A percentile compares a stretch with the other conserved stretches of the same genome.
Conservation (phyloP, 2,888 invertebrate species). For the Zygaena filipendulae region DNA sequence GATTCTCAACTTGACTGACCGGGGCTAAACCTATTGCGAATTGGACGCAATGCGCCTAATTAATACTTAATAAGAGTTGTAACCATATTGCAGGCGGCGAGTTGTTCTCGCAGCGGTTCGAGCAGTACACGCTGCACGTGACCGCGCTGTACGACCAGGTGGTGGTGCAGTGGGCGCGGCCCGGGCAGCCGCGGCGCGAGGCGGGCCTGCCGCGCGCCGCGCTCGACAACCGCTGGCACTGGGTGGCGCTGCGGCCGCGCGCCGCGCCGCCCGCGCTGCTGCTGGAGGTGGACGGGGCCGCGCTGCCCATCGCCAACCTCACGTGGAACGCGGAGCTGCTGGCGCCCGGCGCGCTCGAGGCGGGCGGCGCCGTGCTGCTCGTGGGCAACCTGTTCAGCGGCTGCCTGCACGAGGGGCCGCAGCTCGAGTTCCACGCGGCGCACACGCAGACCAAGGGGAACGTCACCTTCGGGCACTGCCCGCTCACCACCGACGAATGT, state of each 20-base stretch:
- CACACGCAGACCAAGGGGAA: slow-evolving; percentile 72
- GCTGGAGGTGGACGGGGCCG: slow-evolving; percentile 47
- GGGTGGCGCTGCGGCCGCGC: slow-evolving; percentile 72
- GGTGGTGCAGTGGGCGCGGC: slow-evolving; percentile 68
- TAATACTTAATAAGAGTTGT: too few relatives aligned
- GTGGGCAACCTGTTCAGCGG: slow-evolving; percentile 86
- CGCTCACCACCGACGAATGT: slow-evolving; percentile 79
- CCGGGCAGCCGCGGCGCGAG: slow-evolving; percentile 64
- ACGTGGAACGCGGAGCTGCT: slow-evolving; percentile 82
- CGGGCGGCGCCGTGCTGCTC: slow-evolving; percentile 77
- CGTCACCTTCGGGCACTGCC: slow-evolving; percentile 81
- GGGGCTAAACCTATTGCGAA: too few relatives aligned
- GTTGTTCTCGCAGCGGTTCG: slow-evolving; percentile 76
- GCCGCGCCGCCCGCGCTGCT: slow-evolving; percentile 49
- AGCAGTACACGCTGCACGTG: slow-evolving; percentile 71
- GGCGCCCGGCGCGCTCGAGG: slow-evolving; percentile 76
- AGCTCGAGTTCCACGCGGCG: slow-evolving; percentile 78
- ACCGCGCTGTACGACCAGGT: slow-evolving; percentile 70
- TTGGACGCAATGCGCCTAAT: too few relatives aligned
- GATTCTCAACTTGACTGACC: too few relatives aligned
- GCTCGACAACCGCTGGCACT: slow-evolving; percentile 86
- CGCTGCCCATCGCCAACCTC: slow-evolving; percentile 77
- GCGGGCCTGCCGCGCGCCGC: slow-evolving; percentile 74
- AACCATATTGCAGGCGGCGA: slow-evolving; percentile 73
- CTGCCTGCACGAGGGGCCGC: slow-evolving; percentile 88